phyloP scores from a whole-genome alignment of 1,140 invertebrate genomes.

The Calephelis nemesis region DNA sequence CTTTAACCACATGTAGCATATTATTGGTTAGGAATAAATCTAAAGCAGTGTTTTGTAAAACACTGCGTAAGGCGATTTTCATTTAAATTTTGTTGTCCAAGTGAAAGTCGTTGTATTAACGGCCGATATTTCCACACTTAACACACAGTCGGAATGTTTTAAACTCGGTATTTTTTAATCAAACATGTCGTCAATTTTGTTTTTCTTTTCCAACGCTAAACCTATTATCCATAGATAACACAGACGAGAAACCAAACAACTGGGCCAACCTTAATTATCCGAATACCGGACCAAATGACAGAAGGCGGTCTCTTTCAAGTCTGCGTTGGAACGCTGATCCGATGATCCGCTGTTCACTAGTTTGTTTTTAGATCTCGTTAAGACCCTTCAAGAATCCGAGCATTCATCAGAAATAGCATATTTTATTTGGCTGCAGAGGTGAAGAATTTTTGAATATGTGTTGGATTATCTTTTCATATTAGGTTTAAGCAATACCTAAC shows the following conservation, averaged over 20 bases:
- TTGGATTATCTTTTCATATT: no score
- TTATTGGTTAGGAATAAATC: no score
- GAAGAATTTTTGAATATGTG: slow-evolving; percentile 48
- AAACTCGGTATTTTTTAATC: no score
- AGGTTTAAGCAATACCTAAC: no score
- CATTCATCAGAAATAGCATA: slow-evolving; percentile 62
- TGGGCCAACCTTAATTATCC: slow-evolving; percentile 51
- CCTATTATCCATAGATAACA: slow-evolving; percentile 2
- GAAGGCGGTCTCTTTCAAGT: slow-evolving; percentile 49
- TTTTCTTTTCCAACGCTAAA: neutral
- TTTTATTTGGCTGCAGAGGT: slow-evolving; percentile 54
- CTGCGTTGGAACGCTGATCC: slow-evolving; percentile 42
- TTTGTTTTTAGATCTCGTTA: slow-evolving; percentile 69
- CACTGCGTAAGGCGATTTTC: no score
- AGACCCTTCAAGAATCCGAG: slow-evolving; percentile 50
- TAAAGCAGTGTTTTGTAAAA: no score
- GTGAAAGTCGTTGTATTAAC: no score
- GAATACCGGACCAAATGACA: slow-evolving; percentile 53
- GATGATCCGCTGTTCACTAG: slow-evolving; percentile 39
- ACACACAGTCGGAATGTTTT: no score
- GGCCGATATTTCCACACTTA: no score
- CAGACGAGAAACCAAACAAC: slow-evolving; percentile 18
- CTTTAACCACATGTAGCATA: no score
- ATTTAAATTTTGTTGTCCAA: no score
- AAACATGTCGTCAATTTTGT: no score